Conservation (phyloP, 2,888 invertebrate genomes). For the Ferdinandea cuprea region DNA sequence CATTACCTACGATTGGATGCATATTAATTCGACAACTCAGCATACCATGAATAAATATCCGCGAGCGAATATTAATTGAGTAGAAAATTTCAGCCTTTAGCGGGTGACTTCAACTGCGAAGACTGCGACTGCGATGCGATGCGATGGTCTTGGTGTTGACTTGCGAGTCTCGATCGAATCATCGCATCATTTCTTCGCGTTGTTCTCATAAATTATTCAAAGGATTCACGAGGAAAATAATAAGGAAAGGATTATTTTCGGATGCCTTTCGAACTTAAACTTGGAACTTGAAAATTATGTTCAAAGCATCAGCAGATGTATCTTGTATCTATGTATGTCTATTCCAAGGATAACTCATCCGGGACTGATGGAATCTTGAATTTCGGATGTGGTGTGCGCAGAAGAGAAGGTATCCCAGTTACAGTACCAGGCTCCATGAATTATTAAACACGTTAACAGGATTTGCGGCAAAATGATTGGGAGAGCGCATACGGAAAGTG, state of each 20-base stretch:
- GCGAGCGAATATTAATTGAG: slow-evolving; percentile 55
- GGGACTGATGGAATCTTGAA: slow-evolving; percentile 42
- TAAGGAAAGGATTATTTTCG: slow-evolving; percentile 33
- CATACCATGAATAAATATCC: slow-evolving; percentile 43
- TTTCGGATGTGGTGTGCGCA: slow-evolving; percentile 45
- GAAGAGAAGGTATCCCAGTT: too few species aligned
- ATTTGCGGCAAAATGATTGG: slow-evolving; percentile 43
- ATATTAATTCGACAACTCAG: slow-evolving; percentile 63
- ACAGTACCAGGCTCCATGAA: slow-evolving; percentile 25
- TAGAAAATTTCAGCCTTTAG: slow-evolving; percentile 27
- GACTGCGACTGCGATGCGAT: too few species aligned
- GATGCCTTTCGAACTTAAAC: slow-evolving; percentile 10
- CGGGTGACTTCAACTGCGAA: slow-evolving; percentile 1
- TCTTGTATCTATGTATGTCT: too few species aligned
- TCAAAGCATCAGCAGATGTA: slow-evolving; percentile 5
- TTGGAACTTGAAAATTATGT: slow-evolving; percentile 24
- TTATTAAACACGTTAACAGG: slow-evolving; percentile 52
- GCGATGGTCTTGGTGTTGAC: too few species aligned
- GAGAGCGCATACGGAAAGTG: not conserved
- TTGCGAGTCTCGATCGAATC: slow-evolving; percentile 31
- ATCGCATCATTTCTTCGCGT: slow-evolving; percentile 43
- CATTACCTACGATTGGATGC: slow-evolving; percentile 53
- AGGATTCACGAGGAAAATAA: slow-evolving; percentile 39
- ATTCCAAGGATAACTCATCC: slow-evolving; percentile 31
- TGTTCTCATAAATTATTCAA: slow-evolving; percentile 64